phyloP scores from a whole-genome alignment of 2,797 vertebrate genomes.

The Nyctalus aviator region DNA sequence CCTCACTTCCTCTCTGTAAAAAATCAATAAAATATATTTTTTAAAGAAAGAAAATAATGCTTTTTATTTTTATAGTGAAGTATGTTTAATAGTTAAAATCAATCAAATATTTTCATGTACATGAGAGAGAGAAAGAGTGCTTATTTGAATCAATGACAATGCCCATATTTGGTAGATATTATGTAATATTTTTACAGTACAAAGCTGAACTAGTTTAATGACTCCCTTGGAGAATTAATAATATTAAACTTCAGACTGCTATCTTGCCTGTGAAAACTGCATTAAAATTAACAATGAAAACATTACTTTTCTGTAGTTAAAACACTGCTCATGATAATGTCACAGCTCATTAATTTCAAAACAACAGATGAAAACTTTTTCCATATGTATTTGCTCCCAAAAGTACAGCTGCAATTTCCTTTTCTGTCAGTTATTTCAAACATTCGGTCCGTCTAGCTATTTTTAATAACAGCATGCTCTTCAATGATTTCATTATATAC shows the following conservation, averaged over 20 bases:
- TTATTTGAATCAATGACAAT: neutral
- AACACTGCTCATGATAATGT: conserved; percentile 80
- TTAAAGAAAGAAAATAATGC: neutral
- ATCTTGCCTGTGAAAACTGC: conserved; percentile 69
- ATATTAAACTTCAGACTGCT: conserved; percentile 71
- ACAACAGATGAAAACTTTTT: conserved; percentile 37
- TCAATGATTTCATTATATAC: conserved; percentile 51
- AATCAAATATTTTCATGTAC: neutral
- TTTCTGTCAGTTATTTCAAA: conserved; percentile 42
- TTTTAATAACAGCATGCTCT: conserved; percentile 51
- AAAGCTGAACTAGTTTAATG: conserved; percentile 58
- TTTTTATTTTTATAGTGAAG: neutral
- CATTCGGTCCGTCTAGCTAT: neutral
- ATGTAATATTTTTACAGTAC: neutral
- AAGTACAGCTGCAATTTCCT: conserved; percentile 25
- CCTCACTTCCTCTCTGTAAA: no score
- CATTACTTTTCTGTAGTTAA: conserved; percentile 73
- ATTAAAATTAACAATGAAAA: conserved; percentile 80
- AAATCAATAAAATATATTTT: no score
- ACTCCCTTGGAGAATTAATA: conserved; percentile 39
- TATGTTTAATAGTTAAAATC: neutral
- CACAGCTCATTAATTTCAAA: conserved; percentile 78
- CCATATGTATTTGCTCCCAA: neutral
- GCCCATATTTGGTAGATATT: neutral
- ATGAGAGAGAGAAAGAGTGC: neutral